phyloP scores from a whole-genome alignment of 2,888 invertebrate species.

The Leucoptera coffeella region DNA sequence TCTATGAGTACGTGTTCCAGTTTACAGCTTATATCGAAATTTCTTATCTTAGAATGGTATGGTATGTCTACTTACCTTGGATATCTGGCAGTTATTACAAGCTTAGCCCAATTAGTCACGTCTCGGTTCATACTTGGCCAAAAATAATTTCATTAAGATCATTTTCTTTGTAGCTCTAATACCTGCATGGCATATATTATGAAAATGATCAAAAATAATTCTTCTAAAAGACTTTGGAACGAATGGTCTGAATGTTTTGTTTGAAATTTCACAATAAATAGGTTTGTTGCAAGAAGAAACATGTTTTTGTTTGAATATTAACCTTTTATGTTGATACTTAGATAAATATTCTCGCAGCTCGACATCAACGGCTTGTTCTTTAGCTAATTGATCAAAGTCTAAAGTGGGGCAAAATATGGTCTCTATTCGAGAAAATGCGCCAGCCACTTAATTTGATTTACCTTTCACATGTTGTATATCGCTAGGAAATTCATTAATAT shows the following conservation, averaged over 20 bases:
- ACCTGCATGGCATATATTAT: constrained; percentile 1
- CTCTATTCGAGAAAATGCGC: constrained; percentile 8
- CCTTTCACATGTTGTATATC: constrained; percentile 7
- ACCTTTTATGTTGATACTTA: no score
- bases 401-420: constrained; percentile 6
- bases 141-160: not conserved
- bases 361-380: not conserved
- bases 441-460: constrained; percentile 7
- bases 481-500: constrained; percentile 8
- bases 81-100: no score
- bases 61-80: no score
- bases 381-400: constrained; percentile 7
- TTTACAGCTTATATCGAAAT: no score
- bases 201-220: not conserved
- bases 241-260: not conserved
- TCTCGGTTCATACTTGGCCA: constrained; percentile 2
- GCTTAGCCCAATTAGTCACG: not conserved
- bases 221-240: not conserved
- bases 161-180: not conserved
- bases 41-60: no score
- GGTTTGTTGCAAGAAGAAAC: no score
- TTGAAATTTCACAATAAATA: constrained; percentile 1
- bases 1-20: not conserved
- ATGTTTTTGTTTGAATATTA: no score
- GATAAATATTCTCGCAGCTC: no score